phyloP scores from a whole-genome alignment of 2,797 vertebrate genomes.

The Sebastes taczanowskii region DNA sequence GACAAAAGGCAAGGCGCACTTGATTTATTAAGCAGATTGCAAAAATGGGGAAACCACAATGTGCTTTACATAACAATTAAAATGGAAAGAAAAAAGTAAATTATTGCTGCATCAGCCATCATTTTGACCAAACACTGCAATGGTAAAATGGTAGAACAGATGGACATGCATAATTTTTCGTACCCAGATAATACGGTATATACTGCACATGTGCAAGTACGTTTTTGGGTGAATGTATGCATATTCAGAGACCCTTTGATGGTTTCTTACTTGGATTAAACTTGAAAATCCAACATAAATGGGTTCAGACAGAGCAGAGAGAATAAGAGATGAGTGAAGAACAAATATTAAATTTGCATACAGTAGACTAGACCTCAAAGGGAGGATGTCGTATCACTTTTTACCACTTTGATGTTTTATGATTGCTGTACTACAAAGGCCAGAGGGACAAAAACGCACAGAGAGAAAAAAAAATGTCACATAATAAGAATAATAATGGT shows the following conservation, averaged over 20 bases:
- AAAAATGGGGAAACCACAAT: not conserved
- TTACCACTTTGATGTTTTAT: conserved; percentile 44
- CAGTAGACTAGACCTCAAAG: conserved; percentile 31
- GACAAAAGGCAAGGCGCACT: not conserved
- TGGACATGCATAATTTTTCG: not conserved
- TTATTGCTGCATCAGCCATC: not conserved
- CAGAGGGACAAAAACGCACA: not conserved
- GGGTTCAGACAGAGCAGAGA: conserved; percentile 1
- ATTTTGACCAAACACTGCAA: not conserved
- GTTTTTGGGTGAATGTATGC: not conserved
- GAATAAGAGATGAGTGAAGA: conserved; percentile 1
- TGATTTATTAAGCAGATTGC: not conserved
- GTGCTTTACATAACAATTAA: not conserved
- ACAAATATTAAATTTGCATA: conserved; percentile 20
- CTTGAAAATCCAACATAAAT: not conserved
- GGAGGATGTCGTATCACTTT: conserved; percentile 1
- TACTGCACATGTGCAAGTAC: not conserved
- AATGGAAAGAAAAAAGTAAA: not conserved
- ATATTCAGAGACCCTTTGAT: not conserved
- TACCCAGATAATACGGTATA: not conserved
- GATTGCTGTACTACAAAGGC: conserved; percentile 22
- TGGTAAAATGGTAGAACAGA: not conserved
- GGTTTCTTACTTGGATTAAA: not conserved
- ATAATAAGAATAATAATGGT: not conserved
- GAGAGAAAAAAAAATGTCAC: not conserved